Conservation (phyloP, 1,140 invertebrate genomes). For the Diploscapter pachys region DNA sequence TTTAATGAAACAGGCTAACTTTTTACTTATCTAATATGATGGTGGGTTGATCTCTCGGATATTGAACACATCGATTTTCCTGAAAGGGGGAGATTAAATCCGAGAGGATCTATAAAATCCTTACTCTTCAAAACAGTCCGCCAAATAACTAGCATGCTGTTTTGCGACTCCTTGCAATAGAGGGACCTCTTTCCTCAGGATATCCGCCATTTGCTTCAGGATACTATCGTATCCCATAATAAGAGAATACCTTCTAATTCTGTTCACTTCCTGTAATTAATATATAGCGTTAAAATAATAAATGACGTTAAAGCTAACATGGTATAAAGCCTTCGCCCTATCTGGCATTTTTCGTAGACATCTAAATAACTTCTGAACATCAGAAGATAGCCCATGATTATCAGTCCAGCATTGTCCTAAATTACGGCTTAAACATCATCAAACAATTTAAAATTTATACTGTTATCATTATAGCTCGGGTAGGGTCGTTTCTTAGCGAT, state of each 20-base stretch:
- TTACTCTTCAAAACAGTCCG: slow-evolving; percentile 2
- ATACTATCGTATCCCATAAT: background rate
- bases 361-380: slow-evolving; percentile 4
- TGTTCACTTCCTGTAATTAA: slow-evolving; percentile 4
- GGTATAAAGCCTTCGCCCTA: background rate
- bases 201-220: background rate
- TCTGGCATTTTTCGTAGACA: slow-evolving; percentile 1
- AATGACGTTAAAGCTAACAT: background rate
- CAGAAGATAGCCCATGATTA: background rate
- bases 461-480: slow-evolving; percentile 8
- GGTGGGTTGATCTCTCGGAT: background rate
- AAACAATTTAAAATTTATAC: background rate
- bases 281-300: background rate
- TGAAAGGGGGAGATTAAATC: background rate
- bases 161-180: background rate
- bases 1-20: too few relatives aligned
- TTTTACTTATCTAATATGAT: too few relatives aligned
- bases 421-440: background rate
- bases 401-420: slow-evolving; percentile 3
- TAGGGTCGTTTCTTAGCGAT: background rate
- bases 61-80: background rate
- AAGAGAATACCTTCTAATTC: slow-evolving; percentile 1
- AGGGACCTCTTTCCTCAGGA: background rate
- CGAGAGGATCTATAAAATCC: background rate
- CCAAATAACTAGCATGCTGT: background rate